Evolutionary conservation across 1,140 invertebrate genomes (phyloP).

Genomic region (Rhopalosiphum padi): DNA sequence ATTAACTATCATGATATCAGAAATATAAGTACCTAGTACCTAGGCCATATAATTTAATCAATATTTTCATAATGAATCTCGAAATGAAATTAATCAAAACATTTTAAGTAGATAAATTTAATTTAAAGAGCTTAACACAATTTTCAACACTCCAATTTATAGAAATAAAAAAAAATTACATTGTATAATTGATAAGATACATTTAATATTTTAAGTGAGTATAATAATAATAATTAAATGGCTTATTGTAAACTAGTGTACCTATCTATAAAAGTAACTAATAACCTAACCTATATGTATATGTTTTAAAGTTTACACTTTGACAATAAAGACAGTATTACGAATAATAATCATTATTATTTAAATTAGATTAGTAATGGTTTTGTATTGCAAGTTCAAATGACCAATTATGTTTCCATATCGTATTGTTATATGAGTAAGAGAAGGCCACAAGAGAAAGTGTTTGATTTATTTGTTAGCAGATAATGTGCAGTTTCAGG

Average conservation of each 20-base stretch:
- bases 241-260: background rate
- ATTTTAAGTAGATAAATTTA: background rate
- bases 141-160: background rate
- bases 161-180: background rate
- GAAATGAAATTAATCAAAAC: background rate
- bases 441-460: background rate
- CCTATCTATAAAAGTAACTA: background rate
- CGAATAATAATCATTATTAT: background rate
- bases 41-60: background rate
- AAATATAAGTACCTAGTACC: background rate
- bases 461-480: slow-evolving; percentile 5
- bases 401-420: slow-evolving; percentile 6
- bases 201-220: background rate
- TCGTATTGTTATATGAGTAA: background rate
- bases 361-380: background rate
- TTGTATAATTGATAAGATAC: background rate
- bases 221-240: background rate
- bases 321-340: background rate
- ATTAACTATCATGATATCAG: background rate
- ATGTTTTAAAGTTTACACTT: background rate
- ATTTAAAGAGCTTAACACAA: background rate
- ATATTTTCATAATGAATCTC: background rate
- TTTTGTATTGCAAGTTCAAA: background rate
- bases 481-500: background rate
- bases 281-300: background rate